Evolutionary conservation across 92 coral and sea anemone species (phyloP).

Genomic region (Micromussa lordhowensis): DNA sequence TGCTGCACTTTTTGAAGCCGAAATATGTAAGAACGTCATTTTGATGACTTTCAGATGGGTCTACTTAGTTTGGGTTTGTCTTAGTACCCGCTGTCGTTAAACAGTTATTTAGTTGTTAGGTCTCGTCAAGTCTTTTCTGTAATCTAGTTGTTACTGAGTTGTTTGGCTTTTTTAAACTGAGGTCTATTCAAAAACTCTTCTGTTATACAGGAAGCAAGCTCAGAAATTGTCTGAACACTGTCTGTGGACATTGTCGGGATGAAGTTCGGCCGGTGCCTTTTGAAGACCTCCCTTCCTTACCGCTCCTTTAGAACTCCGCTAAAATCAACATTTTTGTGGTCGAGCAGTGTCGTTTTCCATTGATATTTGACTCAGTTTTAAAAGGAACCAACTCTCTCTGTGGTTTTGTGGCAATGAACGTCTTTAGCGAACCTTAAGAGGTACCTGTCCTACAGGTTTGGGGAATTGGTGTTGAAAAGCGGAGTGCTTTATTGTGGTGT

Average conservation of each 20-base stretch:
- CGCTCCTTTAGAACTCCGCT: conserved; percentile 34
- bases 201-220: neutral
- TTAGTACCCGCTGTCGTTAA: neutral
- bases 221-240: neutral
- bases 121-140: neutral
- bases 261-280: conserved; percentile 51
- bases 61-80: conserved; percentile 6
- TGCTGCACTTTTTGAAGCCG: neutral
- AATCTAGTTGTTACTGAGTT: neutral
- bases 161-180: too few relatives aligned
- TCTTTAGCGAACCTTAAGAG: neutral
- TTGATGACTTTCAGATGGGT: conserved; percentile 46
- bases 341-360: conserved; percentile 2
- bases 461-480: neutral
- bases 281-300: conserved; percentile 3
- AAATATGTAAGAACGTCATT: conserved; percentile 2
- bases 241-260: neutral
- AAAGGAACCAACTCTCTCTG: neutral
- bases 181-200: neutral
- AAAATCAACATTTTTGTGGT: conserved; percentile 48
- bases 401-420: conserved; percentile 4
- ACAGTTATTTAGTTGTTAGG: neutral
- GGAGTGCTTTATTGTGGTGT: neutral
- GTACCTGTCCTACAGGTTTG: neutral
- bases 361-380: neutral